Conservation (phyloP, 2,797 vertebrate species). For the Mallotus villosus region DNA sequence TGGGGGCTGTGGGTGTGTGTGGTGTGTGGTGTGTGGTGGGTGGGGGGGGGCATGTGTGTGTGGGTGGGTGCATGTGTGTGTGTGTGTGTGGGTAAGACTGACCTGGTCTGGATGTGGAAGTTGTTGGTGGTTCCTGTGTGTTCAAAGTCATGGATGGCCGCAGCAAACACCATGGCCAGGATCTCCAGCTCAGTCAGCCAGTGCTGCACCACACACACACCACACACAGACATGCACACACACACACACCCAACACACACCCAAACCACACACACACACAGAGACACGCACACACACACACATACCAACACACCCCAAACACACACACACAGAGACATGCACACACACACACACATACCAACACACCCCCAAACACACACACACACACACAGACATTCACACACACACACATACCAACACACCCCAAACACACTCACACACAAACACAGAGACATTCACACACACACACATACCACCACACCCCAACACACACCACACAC, state of each 20-base stretch:
- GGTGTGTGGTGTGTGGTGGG: no score
- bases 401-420: no score
- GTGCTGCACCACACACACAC: constrained; percentile 73
- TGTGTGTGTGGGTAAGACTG: not conserved
- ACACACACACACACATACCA: not conserved
- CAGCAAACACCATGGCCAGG: constrained; percentile 96
- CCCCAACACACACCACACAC: constrained; percentile 8
- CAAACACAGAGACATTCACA: constrained; percentile 1
- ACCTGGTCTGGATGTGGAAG: constrained; percentile 98
- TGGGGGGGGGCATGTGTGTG: no score
- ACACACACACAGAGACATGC: constrained; percentile 4
- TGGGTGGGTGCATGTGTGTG: not conserved
- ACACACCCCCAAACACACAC: no score
- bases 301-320: not conserved
- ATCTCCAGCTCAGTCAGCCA: constrained; percentile 99
- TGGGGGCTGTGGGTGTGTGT: no score
- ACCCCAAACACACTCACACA: constrained; percentile 9
- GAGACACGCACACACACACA: no score
- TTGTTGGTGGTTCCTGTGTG: constrained; percentile 98
- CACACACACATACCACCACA: not conserved
- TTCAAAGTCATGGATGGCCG: constrained; percentile 96
- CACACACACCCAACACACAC: not conserved
- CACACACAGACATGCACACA: constrained; percentile 7
- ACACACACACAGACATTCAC: no score
- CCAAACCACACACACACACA: no score